A percentile compares a stretch with the other conserved stretches of the same genome.
These are phyloP conservation scores for Azemiops feae DNA, from an alignment of 2,113 vertebrate species.

Conservation along the genomic window DNA sequence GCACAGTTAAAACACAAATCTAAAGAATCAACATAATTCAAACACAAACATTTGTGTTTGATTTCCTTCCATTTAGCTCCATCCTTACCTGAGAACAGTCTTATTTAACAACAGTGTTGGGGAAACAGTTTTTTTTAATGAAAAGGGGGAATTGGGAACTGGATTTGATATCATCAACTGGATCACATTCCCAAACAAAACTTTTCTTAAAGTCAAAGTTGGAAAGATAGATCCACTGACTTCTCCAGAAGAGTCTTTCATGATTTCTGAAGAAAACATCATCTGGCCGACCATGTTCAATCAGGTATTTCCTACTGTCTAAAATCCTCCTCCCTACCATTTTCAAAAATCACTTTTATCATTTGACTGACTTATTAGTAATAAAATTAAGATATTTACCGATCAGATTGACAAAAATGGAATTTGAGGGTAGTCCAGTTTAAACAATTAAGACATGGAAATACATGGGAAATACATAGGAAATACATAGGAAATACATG, in stretches of 20 bases:
- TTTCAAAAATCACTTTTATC: background rate
- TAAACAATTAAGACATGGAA: too few species aligned
- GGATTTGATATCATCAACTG: constrained; percentile 9
- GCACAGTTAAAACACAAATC: background rate
- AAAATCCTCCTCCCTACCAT: accelerated
- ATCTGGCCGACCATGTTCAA: background rate
- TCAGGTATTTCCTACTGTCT: background rate
- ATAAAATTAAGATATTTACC: background rate
- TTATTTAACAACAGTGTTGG: constrained; percentile 2
- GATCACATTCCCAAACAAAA: background rate
- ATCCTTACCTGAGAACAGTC: background rate
- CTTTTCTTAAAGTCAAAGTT: background rate
- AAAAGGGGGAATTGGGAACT: background rate
- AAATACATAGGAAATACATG: too few species aligned
- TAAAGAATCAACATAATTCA: background rate
- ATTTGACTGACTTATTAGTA: background rate
- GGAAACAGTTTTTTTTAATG: background rate
- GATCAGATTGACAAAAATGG: too few species aligned
- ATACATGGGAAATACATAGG: too few species aligned
- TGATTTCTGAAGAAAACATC: background rate
- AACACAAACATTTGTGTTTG: background rate
- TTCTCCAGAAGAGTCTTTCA: background rate
- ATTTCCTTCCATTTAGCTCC: background rate
- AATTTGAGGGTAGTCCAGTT: too few species aligned
- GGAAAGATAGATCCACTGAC: background rate